Percentiles rank a stretch among this genome's conserved stretches.
phyloP scores from a whole-genome alignment of 2,113 vertebrate genomes.

The Pseudopipra pipra region DNA sequence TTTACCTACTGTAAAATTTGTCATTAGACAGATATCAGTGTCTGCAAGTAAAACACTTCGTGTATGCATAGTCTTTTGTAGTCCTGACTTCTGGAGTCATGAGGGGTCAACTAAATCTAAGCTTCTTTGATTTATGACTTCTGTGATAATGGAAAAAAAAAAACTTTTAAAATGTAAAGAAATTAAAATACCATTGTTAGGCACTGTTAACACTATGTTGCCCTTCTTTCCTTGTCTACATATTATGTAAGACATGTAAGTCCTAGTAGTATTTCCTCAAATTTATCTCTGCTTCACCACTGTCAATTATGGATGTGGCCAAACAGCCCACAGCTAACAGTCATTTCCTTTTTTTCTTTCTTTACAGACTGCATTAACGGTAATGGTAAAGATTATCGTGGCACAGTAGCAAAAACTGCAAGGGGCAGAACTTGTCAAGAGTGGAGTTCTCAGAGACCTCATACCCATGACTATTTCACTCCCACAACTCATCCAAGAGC shows the following conservation, averaged over 20 bases:
- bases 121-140: background rate
- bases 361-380: slow-evolving; percentile 82
- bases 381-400: slow-evolving; percentile 82
- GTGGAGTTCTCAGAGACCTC: slow-evolving; percentile 86
- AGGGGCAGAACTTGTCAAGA: slow-evolving; percentile 84
- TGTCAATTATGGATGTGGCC: accelerated
- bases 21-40: background rate
- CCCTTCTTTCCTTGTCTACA: background rate
- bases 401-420: slow-evolving; percentile 79
- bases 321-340: background rate
- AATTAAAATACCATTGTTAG: background rate
- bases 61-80: background rate
- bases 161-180: background rate
- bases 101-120: background rate
- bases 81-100: background rate
- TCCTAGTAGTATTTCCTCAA: background rate
- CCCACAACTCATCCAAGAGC: slow-evolving; percentile 75
- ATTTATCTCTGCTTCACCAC: background rate
- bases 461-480: slow-evolving; percentile 82
- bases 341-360: background rate
- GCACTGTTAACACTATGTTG: background rate
- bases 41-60: background rate
- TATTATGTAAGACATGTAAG: accelerated
- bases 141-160: background rate
- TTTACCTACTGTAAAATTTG: background rate